Evolutionary conservation across 2,888 invertebrate genomes (phyloP).

Genomic region (Diarsia rubi): DNA sequence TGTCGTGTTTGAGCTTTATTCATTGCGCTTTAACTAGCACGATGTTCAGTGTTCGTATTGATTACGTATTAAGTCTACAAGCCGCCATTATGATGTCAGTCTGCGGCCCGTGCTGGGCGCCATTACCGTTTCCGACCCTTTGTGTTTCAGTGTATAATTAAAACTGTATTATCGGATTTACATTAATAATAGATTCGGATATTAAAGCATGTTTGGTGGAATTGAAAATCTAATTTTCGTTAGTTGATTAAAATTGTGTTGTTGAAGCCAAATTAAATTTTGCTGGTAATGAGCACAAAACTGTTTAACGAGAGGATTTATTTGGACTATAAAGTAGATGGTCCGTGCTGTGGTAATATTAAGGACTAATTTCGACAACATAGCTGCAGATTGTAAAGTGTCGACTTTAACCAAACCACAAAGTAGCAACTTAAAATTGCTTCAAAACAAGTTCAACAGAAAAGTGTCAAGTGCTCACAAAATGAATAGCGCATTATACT

Average conservation of each 20-base stretch:
- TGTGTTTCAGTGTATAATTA: constrained; percentile 64
- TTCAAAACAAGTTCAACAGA: constrained; percentile 25
- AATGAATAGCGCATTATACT: constrained; percentile 53
- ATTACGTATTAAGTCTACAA: constrained; percentile 63
- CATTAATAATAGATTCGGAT: constrained; percentile 64
- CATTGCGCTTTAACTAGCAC: constrained; percentile 55
- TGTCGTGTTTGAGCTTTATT: constrained; percentile 56
- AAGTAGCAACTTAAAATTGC: constrained; percentile 4
- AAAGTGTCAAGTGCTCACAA: constrained; percentile 31
- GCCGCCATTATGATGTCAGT: constrained; percentile 64
- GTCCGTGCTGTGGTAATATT: background rate
- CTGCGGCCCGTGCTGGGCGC: constrained; percentile 68
- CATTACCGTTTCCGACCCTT: constrained; percentile 66
- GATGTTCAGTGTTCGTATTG: constrained; percentile 59
- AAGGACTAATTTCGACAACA: background rate
- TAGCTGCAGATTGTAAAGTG: background rate
- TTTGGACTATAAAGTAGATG: background rate
- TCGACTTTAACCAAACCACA: background rate
- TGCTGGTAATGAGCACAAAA: constrained; percentile 8
- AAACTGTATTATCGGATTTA: constrained; percentile 64
- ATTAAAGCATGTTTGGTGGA: constrained; percentile 59
- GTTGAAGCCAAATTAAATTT: constrained; percentile 33
- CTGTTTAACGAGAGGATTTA: constrained; percentile 2
- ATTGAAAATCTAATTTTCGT: constrained; percentile 63
- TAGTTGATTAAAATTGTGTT: constrained; percentile 58